Evolutionary conservation across 2,888 invertebrate species (phyloP), one percentile per base, ranked within the genome.

Genomic region (Strigamia transsilvanica): DNA sequence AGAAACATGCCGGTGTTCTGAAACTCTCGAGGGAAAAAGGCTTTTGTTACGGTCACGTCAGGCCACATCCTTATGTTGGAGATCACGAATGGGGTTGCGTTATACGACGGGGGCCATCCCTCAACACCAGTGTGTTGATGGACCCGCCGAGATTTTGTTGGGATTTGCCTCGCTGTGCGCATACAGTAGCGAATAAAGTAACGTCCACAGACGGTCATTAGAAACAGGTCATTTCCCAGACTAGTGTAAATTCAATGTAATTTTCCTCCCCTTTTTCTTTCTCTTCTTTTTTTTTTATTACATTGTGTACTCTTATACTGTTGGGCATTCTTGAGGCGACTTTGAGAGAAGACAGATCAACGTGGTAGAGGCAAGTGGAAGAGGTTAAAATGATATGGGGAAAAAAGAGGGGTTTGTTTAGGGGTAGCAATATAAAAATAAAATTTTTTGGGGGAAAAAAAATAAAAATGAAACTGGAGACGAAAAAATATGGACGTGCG

Each of bases 81-180:
- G 73, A 73, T 73, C 73, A 73, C 73, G 32, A 73, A 73, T 73
- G n/a, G 73, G 73, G 15, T 13, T 73, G 27, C 7, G 23, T n/a
- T n/a, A 66, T 66, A 66, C 27, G 73, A 51, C 73, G 73, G 73
- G 73, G 73, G 73, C 73, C 73, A 73, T 73, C 73, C 73, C 73
- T 73, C 61, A 73, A 32, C 73, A 73, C n/a, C 73, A 27, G 23
- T 12, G 73, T 32, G 27, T 73, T 73, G 73, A 73, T 73, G 73
- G 73, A 73, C 73, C 73, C 73, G 73, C 73, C 73, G 73, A 73
- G 73, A 73, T 23, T 56, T 73, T 10, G 21, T 66, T 15, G 73
- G 73, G 73, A 73, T 73, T 73, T 73, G 12, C 73, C 32, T 15
- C 5, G 32, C 73, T 73, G n/a, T 73, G 73, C 32, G n/a, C 15